Evolutionary conservation across 1,140 invertebrate genomes (phyloP).

Genomic region (Heliothis subflexa): DNA sequence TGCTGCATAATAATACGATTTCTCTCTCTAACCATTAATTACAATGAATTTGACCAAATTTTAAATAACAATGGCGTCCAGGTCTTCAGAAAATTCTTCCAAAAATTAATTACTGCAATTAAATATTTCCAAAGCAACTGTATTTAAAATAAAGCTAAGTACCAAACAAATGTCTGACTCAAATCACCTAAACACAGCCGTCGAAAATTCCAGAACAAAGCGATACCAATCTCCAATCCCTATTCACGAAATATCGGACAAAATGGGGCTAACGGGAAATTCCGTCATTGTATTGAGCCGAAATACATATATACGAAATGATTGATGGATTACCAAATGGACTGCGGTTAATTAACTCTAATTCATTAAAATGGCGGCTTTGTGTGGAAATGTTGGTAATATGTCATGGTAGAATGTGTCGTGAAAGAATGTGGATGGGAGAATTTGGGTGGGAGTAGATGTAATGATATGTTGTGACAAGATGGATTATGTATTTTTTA

Average conservation of each 20-base stretch:
- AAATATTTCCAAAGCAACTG: neutral
- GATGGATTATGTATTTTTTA: no score
- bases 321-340: slow-evolving; percentile 33
- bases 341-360: slow-evolving; percentile 28
- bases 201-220: neutral
- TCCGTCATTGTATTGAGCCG: slow-evolving; percentile 16
- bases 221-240: slow-evolving; percentile 5
- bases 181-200: neutral
- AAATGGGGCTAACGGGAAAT: slow-evolving; percentile 31
- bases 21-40: no score
- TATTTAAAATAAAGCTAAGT: neutral
- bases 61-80: no score
- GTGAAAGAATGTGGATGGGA: no score
- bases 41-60: no score
- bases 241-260: slow-evolving; percentile 17
- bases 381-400: slow-evolving; percentile 1
- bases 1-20: no score
- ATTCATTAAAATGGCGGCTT: slow-evolving; percentile 20
- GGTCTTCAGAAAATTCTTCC: no score
- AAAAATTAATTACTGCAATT: neutral
- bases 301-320: slow-evolving; percentile 25
- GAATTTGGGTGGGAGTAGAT: no score
- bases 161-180: neutral
- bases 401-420: neutral
- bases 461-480: no score